Percentiles rank a stretch among this genome's conserved stretches.
Evolutionary conservation across 2,888 invertebrate species (phyloP).

Genomic region (Kryphioiulus occultus): DNA sequence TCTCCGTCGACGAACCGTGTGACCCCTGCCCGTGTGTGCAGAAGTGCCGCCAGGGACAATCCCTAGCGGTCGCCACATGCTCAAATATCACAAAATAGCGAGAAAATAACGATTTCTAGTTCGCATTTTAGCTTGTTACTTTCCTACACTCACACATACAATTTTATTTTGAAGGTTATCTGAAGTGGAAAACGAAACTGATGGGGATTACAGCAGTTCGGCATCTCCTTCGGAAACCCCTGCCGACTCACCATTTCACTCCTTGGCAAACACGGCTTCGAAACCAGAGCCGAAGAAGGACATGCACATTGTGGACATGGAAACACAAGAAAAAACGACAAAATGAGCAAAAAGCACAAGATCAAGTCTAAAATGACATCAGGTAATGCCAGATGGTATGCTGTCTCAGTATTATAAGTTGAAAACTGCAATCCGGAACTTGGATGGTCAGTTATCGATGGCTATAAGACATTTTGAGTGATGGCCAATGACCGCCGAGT

Average conservation of each 20-base stretch:
- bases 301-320: background rate
- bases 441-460: background rate
- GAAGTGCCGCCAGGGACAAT: too few relatives aligned
- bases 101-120: too few relatives aligned
- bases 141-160: too few relatives aligned
- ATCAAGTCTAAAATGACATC: background rate
- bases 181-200: slow-evolving; percentile 52
- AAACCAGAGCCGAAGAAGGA: background rate
- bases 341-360: background rate
- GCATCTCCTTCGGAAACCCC: background rate
- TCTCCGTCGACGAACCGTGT: too few relatives aligned
- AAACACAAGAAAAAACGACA: background rate
- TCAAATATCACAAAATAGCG: too few relatives aligned
- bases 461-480: background rate
- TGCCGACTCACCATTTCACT: background rate
- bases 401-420: background rate
- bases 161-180: slow-evolving; percentile 48
- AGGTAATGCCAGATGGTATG: background rate
- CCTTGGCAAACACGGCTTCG: background rate
- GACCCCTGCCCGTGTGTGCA: too few relatives aligned
- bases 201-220: slow-evolving; percentile 50
- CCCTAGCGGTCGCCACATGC: too few relatives aligned
- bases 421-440: background rate
- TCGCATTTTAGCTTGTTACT: too few relatives aligned
- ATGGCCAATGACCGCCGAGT: background rate